A percentile compares a stretch with the other conserved stretches of the same genome.
Conservation (phyloP, 92 coral and sea anemone genomes). For the Diadumene lineata region DNA sequence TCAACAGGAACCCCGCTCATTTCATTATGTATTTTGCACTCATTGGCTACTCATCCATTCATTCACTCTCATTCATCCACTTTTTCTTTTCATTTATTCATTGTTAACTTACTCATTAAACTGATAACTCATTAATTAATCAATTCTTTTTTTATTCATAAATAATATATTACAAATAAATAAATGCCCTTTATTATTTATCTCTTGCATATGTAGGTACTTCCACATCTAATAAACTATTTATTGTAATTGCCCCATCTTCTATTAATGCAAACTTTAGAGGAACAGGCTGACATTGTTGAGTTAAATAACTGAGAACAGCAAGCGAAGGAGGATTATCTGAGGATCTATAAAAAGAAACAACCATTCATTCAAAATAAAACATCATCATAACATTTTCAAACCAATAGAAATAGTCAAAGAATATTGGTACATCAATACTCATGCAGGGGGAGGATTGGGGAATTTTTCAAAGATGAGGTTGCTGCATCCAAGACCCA, state of each 20-base stretch:
- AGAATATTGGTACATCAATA: neutral
- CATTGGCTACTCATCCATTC: too few species aligned
- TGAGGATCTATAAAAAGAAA: constrained; percentile 51
- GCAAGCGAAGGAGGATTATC: constrained; percentile 80
- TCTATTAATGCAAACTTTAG: constrained; percentile 84
- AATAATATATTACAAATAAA: too few species aligned
- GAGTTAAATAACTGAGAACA: constrained; percentile 47
- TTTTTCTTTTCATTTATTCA: too few species aligned
- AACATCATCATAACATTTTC: too few species aligned
- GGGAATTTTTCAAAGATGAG: neutral
- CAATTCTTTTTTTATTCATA: too few species aligned
- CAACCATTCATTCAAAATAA: neutral
- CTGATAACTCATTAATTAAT: too few species aligned
- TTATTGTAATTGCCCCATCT: constrained; percentile 78
- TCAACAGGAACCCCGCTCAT: constrained; percentile 1
- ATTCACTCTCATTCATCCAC: too few species aligned
- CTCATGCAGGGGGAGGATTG: neutral
- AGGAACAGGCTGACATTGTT: constrained; percentile 71
- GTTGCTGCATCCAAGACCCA: neutral
- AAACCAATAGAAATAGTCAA: too few species aligned
- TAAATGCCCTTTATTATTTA: too few species aligned
- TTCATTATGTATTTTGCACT: too few species aligned
- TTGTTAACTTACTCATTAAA: too few species aligned
- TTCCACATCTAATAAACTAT: constrained; percentile 79
- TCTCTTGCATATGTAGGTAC: constrained; percentile 66